Evolutionary conservation across 2,113 vertebrate genomes (phyloP), one percentile per base, ranked within the genome.

Genomic region (Oreochromis niloticus): DNA sequence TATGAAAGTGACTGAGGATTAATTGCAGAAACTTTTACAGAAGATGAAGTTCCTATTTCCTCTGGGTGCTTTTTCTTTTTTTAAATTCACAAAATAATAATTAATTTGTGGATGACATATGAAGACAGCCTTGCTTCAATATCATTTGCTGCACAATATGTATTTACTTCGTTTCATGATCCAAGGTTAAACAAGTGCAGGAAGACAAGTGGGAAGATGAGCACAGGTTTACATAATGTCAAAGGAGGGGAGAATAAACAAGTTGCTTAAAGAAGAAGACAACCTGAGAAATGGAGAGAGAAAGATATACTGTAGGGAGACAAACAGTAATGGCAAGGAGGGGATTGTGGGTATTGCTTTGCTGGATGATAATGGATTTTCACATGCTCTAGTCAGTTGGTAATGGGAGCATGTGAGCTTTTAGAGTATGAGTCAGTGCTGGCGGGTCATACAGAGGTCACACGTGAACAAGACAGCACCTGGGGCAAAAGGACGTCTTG

Each of bases 291-390:
- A 78, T 32, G 0, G 24, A 79, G 9, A 66, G 16, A 3, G 32
- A 63, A 80, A 88, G 57, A 79, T 24, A 4, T 9, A 73, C 78
- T 34, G 7, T 1, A 13, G 55, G 36, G 46, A 59, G 78, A 79
- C 27, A 43, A 46, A 80, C 30, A 75, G 56, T 39, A 68, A 83
- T 36, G 78, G 55, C 5, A 68, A 32, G 54, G 48, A 79, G 43
- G 52, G 43, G 82, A 59, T 43, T 82, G 83, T 68, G 81, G 88
- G 71, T 17, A 90, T 46, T 87, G 84, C 39, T 68, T 81, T 87
- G 84, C 84, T 87, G 88, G 87, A 46, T 83, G 84, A 92, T 91
- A 87, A 92, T 91, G 85, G 89, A 92, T 91, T 82, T 88, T 78
- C 73, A 83, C 89, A 80, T 22, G 71, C 86, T 93, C 79, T 19